These are phyloP conservation scores for Strix uralensis DNA, from an alignment of 2,113 vertebrate genomes.

Conservation along the genomic window DNA sequence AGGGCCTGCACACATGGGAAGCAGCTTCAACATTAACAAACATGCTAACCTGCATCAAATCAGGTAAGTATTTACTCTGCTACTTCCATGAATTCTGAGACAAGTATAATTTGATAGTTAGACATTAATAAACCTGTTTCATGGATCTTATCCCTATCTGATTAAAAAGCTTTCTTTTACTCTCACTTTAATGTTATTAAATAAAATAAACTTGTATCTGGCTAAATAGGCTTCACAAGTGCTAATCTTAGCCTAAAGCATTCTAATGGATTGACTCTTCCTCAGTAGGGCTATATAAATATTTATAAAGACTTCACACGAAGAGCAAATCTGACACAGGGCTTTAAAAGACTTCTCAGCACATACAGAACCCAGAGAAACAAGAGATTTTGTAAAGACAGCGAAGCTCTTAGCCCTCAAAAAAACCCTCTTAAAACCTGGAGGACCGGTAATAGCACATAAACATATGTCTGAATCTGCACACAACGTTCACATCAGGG, in stretches of 20 bases:
- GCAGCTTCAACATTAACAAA: not conserved
- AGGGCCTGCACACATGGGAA: not conserved
- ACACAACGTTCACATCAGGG: not conserved
- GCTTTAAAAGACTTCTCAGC: not conserved
- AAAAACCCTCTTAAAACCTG: not conserved
- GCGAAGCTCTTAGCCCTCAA: not conserved
- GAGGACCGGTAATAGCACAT: not conserved
- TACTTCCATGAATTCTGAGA: conserved; percentile 12
- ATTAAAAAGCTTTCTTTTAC: conserved; percentile 36
- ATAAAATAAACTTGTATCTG: conserved; percentile 42
- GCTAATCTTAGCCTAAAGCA: conserved; percentile 60
- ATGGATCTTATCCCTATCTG: conserved; percentile 40
- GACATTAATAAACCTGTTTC: conserved; percentile 32
- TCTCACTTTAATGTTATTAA: conserved; percentile 47
- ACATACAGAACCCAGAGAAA: not conserved
- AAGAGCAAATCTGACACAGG: not conserved
- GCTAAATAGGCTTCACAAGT: conserved; percentile 54
- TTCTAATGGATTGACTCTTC: conserved; percentile 41
- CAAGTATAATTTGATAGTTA: conserved; percentile 42
- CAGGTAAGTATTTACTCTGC: conserved; percentile 17
- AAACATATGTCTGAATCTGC: not conserved
- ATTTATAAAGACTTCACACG: conserved; percentile 31
- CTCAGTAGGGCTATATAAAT: conserved; percentile 44
- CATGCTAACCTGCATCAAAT: conserved; percentile 15
- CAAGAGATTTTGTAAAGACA: conserved; percentile 2